A percentile compares a stretch with the other conserved stretches of the same genome.
Evolutionary conservation across 2,797 vertebrate genomes (phyloP).

Genomic region (Pseudochirops cupreus): DNA sequence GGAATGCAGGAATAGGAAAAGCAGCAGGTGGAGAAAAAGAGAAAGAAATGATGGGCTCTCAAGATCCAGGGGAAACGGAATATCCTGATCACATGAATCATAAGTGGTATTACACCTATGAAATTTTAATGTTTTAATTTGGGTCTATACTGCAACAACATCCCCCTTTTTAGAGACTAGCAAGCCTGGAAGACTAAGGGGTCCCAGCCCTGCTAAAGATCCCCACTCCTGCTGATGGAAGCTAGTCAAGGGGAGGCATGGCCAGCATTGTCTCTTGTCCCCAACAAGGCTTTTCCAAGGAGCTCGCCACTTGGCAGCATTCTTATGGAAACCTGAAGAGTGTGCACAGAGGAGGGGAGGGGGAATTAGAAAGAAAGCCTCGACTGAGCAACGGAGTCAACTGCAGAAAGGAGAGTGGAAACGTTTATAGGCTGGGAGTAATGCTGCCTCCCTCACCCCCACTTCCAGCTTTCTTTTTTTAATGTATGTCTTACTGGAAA

Average conservation of each 20-base stretch:
- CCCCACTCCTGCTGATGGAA: conserved; percentile 52
- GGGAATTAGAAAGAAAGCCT: conserved; percentile 21
- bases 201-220: conserved; percentile 62
- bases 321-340: conserved; percentile 48
- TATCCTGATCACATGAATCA: conserved; percentile 76
- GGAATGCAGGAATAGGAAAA: conserved; percentile 58
- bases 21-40: conserved; percentile 58
- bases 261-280: conserved; percentile 42
- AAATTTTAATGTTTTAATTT: conserved; percentile 81
- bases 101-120: conserved; percentile 75
- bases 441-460: neutral
- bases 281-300: neutral
- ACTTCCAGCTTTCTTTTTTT: neutral
- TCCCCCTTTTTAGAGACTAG: conserved; percentile 63
- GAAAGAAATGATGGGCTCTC: conserved; percentile 54
- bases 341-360: neutral
- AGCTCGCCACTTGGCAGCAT: neutral
- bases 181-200: conserved; percentile 66
- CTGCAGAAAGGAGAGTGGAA: conserved; percentile 23
- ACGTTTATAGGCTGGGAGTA: neutral
- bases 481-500: neutral
- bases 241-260: conserved; percentile 34
- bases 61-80: conserved; percentile 72
- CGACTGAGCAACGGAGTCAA: conserved; percentile 21
- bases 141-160: conserved; percentile 65